Evolutionary conservation across 2,113 vertebrate genomes (phyloP), one percentile per base, ranked within the genome.

Genomic region (Canis aureus): DNA sequence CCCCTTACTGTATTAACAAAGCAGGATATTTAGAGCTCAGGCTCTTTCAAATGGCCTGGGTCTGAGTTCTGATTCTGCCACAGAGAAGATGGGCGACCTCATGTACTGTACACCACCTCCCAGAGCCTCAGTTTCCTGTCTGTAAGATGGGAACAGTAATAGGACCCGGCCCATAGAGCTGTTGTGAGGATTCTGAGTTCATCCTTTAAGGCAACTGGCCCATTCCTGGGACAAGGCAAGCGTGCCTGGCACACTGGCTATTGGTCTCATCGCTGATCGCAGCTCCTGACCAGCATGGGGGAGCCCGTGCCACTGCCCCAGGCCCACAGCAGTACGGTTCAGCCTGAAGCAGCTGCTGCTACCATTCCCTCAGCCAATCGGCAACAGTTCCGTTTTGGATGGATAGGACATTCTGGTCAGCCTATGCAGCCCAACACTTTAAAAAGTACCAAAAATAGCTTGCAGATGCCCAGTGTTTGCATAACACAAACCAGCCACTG

Each of bases 371-470:
- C 83, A 79, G 49, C 49, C 19, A 59, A 81, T 94, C 19, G 1
- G 32, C 82, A 69, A n/a, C 7, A 78, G 35, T 22, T 90, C 38
- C 8, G 71, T 93, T 89, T 95, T 27, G 35, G 82, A 43, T 27
- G 32, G 57, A 12, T 73, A 27, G 66, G 73, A 64, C 49, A 67
- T 67, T 96, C 73, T 81, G 55, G 91, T 96, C 74, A 94, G 89
- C 62, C 55, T 83, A 19, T 19, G 53, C 5, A 90, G 83, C 59
- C 83, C 35, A 64, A 84, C 5, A 15, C 96, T 93, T 86, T 55
- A 7, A n/a, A 95, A 94, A 78, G 43, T 9, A 43, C 60, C 51
- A 25, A 84, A 94, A 96, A 96, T 66, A 93, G 83, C 64, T 90
- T 59, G 27, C 87, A 96, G 92, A 95, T 76, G 74, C 80, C 69